Percentiles rank a stretch among this genome's conserved stretches.
These are phyloP conservation scores for Macrophya annulata DNA, from an alignment of 2,888 invertebrate species.

Conservation along the genomic window DNA sequence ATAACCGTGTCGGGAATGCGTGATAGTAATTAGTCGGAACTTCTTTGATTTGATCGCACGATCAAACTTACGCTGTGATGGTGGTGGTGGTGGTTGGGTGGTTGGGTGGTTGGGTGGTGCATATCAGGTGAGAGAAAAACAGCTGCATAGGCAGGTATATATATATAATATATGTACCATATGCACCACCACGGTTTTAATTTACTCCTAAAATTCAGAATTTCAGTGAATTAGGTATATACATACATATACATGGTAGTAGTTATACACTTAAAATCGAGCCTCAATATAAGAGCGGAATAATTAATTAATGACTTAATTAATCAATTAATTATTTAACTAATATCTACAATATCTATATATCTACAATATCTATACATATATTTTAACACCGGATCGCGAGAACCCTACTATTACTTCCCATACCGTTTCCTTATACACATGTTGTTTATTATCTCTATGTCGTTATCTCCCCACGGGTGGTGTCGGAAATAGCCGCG, in stretches of 20 bases:
- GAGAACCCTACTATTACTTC: neutral
- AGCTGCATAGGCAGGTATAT: too few relatives aligned
- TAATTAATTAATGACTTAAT: neutral
- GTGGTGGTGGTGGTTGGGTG: slow-evolving; percentile 2
- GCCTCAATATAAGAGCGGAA: neutral
- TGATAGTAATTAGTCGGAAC: slow-evolving; percentile 32
- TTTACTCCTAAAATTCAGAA: neutral
- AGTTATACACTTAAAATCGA: neutral
- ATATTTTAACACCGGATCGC: neutral
- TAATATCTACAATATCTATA: neutral
- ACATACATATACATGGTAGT: too few relatives aligned
- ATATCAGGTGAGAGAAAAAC: neutral
- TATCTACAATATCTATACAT: neutral
- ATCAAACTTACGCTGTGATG: neutral
- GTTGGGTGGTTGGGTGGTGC: neutral
- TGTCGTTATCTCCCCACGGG: neutral
- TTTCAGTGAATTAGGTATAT: neutral
- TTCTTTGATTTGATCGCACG: slow-evolving; percentile 34
- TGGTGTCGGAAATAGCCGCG: neutral
- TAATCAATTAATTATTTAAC: neutral
- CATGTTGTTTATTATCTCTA: slow-evolving; percentile 15
- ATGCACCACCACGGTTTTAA: neutral
- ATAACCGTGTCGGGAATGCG: slow-evolving; percentile 38
- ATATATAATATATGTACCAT: too few relatives aligned
- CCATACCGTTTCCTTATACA: neutral